Conservation (phyloP, 2,113 vertebrate genomes). For the Amblyornis subalaris region DNA sequence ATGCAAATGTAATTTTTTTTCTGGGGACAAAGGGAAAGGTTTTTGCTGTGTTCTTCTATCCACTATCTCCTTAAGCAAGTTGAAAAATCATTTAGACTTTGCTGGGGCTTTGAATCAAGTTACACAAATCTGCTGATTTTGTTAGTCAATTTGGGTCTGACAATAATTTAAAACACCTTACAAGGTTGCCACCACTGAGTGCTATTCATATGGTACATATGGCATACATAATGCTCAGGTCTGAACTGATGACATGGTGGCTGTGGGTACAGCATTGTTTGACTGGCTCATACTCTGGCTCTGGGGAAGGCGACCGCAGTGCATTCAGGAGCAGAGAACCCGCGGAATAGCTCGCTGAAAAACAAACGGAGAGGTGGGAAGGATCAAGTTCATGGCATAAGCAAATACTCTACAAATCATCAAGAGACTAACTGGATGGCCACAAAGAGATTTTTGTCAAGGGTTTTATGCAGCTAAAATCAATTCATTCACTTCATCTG, state of each 20-base stretch:
- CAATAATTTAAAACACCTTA: neutral
- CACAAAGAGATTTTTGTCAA: constrained; percentile 71
- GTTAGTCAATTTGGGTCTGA: neutral
- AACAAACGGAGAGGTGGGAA: constrained; percentile 32
- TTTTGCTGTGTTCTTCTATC: neutral
- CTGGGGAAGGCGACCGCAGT: neutral
- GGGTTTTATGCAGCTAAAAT: constrained; percentile 78
- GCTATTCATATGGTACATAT: neutral
- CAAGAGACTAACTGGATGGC: constrained; percentile 72
- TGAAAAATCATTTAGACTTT: neutral
- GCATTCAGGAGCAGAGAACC: neutral
- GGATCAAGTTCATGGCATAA: constrained; percentile 60
- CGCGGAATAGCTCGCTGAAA: constrained; percentile 26
- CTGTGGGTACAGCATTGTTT: neutral
- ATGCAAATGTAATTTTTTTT: neutral
- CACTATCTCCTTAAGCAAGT: neutral
- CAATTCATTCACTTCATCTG: constrained; percentile 78
- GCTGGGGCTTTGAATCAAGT: neutral
- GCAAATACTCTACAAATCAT: constrained; percentile 68
- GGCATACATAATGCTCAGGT: neutral
- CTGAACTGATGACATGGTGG: neutral
- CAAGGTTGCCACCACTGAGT: neutral
- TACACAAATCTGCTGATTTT: neutral
- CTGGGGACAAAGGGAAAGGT: neutral
- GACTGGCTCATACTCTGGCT: neutral